Conservation (phyloP, 30 jellyfish, hydroid and myxozoan genomes). For the Morbakka virulenta region DNA sequence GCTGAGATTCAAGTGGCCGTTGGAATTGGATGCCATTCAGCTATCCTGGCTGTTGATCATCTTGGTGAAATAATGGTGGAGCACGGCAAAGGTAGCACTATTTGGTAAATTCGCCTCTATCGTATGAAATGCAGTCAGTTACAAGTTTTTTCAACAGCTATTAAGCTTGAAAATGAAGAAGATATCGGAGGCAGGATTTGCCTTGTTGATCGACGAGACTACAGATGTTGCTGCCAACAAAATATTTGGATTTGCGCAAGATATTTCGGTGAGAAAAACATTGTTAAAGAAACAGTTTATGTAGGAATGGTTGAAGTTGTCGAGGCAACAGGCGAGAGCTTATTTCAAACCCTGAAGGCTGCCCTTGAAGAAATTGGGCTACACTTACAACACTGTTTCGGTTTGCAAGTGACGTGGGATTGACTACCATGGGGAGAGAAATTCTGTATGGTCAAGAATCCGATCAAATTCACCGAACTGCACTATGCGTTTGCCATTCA, state of each 20-base stretch:
- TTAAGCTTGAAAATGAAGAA: conserved; percentile 34
- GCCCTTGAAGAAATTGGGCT: conserved; percentile 13
- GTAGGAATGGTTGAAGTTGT: conserved; percentile 41
- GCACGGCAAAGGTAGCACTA: conserved; percentile 45
- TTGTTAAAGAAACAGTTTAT: conserved; percentile 18
- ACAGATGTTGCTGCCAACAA: conserved; percentile 56
- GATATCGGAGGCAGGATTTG: conserved; percentile 49
- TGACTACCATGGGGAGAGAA: conserved; percentile 47
- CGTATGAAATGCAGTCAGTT: conserved; percentile 51
- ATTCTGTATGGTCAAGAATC: conserved; percentile 71
- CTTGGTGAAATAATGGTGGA: conserved; percentile 46
- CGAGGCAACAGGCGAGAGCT: conserved; percentile 31
- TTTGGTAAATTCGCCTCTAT: conserved; percentile 42
- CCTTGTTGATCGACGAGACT: conserved; percentile 46
- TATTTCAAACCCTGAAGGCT: conserved; percentile 17
- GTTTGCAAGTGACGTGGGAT: conserved; percentile 55
- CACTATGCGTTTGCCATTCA: conserved; percentile 65
- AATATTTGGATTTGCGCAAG: conserved; percentile 38
- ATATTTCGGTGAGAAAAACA: conserved; percentile 45
- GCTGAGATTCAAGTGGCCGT: conserved; percentile 65
- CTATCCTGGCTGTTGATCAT: conserved; percentile 64
- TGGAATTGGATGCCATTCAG: conserved; percentile 61
- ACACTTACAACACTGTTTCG: conserved; percentile 25
- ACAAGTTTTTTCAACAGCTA: conserved; percentile 48
- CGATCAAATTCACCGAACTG: conserved; percentile 59